Conservation (phyloP, 2,888 invertebrate species). For the Andrena haemorrhoa region DNA sequence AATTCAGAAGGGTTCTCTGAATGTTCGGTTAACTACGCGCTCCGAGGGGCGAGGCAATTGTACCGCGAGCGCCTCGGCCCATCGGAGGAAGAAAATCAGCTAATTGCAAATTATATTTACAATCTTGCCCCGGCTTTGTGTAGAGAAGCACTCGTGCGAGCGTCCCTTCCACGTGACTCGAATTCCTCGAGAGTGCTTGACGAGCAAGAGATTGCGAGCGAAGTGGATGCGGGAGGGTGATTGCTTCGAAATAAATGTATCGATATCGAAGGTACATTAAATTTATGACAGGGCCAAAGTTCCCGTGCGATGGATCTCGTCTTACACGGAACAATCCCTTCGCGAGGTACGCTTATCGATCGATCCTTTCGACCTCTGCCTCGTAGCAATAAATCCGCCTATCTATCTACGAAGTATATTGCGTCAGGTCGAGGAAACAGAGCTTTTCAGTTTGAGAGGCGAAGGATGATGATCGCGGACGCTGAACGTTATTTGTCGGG, state of each 20-base stretch:
- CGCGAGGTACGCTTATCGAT: constrained; percentile 26
- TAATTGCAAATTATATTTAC: constrained; percentile 54
- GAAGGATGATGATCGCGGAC: constrained; percentile 8
- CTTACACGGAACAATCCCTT: constrained; percentile 24
- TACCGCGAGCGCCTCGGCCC: not conserved
- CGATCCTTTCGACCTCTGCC: not conserved
- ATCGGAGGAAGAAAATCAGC: constrained; percentile 16
- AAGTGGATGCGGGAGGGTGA: constrained; percentile 40
- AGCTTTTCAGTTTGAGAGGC: constrained; percentile 19
- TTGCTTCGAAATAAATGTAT: constrained; percentile 24
- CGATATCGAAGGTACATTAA: constrained; percentile 10
- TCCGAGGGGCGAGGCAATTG: constrained; percentile 5
- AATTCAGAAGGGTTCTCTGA: not conserved
- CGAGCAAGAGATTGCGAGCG: constrained; percentile 17
- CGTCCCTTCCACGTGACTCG: constrained; percentile 46
- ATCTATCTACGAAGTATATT: constrained; percentile 29
- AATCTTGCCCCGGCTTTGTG: constrained; percentile 15
- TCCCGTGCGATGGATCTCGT: not conserved
- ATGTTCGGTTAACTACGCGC: constrained; percentile 20
- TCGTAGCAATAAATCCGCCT: constrained; percentile 25
- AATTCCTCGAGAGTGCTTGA: constrained; percentile 25
- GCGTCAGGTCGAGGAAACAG: constrained; percentile 37
- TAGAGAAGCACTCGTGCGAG: constrained; percentile 30
- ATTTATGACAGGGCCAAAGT: not conserved
- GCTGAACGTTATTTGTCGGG: constrained; percentile 7